These are phyloP conservation scores for Neomonachus schauinslandi DNA, from an alignment of 2,113 vertebrate genomes.

Conservation along the genomic window DNA sequence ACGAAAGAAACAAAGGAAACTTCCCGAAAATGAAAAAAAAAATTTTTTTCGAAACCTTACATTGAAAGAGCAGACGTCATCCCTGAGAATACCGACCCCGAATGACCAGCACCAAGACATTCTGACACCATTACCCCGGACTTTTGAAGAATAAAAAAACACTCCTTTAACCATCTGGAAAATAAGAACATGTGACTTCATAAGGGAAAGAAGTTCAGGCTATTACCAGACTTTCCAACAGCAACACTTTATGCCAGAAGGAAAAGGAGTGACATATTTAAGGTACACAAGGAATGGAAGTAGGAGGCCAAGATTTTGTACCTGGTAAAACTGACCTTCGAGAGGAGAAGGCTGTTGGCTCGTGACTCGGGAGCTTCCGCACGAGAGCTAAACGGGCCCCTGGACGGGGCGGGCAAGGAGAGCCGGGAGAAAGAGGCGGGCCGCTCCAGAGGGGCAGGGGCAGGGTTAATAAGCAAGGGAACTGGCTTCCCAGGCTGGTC, in stretches of 20 bases:
- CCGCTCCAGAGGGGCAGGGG: not conserved
- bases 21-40: not conserved
- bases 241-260: not conserved
- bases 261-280: not conserved
- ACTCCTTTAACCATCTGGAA: not conserved
- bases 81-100: not conserved
- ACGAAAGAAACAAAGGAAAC: not conserved
- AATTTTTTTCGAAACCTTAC: not conserved
- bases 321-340: not conserved
- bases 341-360: not conserved
- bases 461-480: not conserved
- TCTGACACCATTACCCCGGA: not conserved
- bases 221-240: not conserved
- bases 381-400: not conserved
- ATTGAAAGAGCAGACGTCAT: not conserved
- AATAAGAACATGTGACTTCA: not conserved
- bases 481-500: not conserved
- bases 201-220: not conserved
- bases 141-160: not conserved
- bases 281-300: not conserved
- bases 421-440: not conserved
- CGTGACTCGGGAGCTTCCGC: not conserved
- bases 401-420: fast-evolving
- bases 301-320: not conserved
- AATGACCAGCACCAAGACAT: not conserved